Evolutionary conservation across 2,888 invertebrate genomes (phyloP).

Genomic region (Rosalia funebris): DNA sequence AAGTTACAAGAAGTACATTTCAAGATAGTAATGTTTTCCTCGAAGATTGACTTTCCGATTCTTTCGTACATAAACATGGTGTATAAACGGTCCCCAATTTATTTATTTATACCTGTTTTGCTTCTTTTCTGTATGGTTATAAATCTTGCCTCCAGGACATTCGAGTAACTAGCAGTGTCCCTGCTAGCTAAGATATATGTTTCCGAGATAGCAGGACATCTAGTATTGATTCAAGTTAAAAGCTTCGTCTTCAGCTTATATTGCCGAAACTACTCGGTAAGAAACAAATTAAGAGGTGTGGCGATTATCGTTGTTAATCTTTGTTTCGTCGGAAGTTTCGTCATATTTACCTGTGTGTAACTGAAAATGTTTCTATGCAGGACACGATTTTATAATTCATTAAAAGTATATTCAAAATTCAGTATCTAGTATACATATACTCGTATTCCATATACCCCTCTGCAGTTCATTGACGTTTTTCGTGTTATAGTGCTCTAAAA

Average conservation of each 20-base stretch:
- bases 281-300: conserved; percentile 41
- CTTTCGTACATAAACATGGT: conserved; percentile 43
- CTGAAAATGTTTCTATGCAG: too few species aligned
- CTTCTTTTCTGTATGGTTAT: conserved; percentile 54
- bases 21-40: conserved; percentile 39
- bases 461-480: too few species aligned
- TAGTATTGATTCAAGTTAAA: conserved; percentile 63
- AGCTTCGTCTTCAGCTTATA: conserved; percentile 56
- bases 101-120: conserved; percentile 58
- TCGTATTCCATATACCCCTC: too few species aligned
- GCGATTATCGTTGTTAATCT: conserved; percentile 20
- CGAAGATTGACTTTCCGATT: conserved; percentile 41
- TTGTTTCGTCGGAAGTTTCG: too few species aligned
- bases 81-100: conserved; percentile 46
- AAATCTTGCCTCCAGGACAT: conserved; percentile 55
- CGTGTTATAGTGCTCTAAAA: too few species aligned
- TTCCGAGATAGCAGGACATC: conserved; percentile 59
- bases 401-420: too few species aligned
- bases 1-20: conserved; percentile 37
- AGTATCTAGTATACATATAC: too few species aligned
- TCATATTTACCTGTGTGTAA: too few species aligned
- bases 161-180: conserved; percentile 60
- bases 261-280: conserved; percentile 39
- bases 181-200: conserved; percentile 61
- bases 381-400: too few species aligned